phyloP scores from a whole-genome alignment of 2,113 vertebrate genomes.

The Neoarius graeffei region DNA sequence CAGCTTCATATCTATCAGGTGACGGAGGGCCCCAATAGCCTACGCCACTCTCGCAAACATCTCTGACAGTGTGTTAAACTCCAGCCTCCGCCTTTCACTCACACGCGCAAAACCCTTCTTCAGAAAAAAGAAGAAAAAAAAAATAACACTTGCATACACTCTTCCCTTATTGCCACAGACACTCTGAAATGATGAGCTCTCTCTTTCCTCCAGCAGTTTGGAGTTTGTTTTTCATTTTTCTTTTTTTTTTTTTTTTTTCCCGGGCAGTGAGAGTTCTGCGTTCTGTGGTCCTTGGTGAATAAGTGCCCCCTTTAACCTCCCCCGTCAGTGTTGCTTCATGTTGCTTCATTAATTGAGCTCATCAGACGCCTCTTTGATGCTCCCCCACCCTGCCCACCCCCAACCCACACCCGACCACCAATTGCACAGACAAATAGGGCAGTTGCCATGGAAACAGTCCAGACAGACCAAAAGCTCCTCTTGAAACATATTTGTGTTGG shows the following conservation, averaged over 20 bases:
- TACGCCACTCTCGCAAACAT: constrained; percentile 85
- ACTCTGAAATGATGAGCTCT: constrained; percentile 37
- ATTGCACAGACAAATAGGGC: constrained; percentile 86
- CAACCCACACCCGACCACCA: constrained; percentile 41
- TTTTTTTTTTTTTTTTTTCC: not conserved
- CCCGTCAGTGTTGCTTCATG: constrained; percentile 84
- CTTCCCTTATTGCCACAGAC: constrained; percentile 37
- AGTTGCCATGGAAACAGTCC: constrained; percentile 92
- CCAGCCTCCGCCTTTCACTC: constrained; percentile 64
- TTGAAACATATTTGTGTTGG: constrained; percentile 90
- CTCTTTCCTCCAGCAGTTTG: constrained; percentile 12
- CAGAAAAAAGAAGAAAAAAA: not conserved
- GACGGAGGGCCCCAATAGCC: constrained; percentile 86
- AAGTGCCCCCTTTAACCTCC: constrained; percentile 92
- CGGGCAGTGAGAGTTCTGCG: constrained; percentile 49
- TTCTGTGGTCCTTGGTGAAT: constrained; percentile 83
- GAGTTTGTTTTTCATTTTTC: constrained; percentile 11
- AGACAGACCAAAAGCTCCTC: constrained; percentile 88
- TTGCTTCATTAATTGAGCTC: constrained; percentile 90
- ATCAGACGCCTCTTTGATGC: constrained; percentile 91
- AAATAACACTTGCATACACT: constrained; percentile 30
- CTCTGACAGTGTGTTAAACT: constrained; percentile 96
- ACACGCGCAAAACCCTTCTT: constrained; percentile 1
- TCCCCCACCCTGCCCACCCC: constrained; percentile 64
- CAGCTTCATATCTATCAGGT: constrained; percentile 98